Evolutionary conservation across 2,113 vertebrate species (phyloP).

Genomic region (Apus apus): DNA sequence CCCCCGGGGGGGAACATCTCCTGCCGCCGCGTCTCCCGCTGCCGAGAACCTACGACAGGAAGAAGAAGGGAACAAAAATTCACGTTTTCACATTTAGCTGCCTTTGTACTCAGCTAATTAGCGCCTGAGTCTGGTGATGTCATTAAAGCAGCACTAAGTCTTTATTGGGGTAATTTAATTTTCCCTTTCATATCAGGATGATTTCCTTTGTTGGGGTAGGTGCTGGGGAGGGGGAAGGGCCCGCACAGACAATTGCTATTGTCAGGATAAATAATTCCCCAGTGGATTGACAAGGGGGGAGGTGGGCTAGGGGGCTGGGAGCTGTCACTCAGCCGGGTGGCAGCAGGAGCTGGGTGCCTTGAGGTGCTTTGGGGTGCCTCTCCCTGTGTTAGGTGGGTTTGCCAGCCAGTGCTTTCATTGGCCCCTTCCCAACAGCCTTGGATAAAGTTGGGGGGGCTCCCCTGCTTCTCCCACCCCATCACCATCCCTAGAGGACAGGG

Average conservation of each 20-base stretch:
- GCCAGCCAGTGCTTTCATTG: not conserved
- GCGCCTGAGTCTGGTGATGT: slow-evolving; percentile 73
- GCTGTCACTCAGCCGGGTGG: not conserved
- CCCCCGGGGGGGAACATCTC: not conserved
- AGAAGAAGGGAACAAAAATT: slow-evolving; percentile 56
- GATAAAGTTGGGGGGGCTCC: not conserved
- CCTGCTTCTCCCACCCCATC: not conserved
- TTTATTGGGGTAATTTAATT: slow-evolving; percentile 76
- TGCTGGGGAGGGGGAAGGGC: slow-evolving; percentile 46
- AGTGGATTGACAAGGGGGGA: slow-evolving; percentile 37
- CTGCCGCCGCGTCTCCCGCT: slow-evolving; percentile 39
- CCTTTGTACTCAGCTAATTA: slow-evolving; percentile 74
- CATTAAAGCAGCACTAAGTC: slow-evolving; percentile 73
- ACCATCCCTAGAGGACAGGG: accelerated
- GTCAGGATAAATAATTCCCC: slow-evolving; percentile 68
- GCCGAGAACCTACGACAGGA: slow-evolving; percentile 4
- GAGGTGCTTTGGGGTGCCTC: not conserved
- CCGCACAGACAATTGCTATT: slow-evolving; percentile 54
- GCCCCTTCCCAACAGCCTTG: not conserved
- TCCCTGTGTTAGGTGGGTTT: accelerated
- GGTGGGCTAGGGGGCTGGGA: slow-evolving; percentile 21
- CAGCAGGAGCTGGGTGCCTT: not conserved
- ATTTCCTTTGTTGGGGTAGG: slow-evolving; percentile 73
- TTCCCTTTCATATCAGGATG: slow-evolving; percentile 76
- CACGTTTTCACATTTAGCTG: slow-evolving; percentile 74